These are phyloP conservation scores for Rhinoptilus africanus DNA, from an alignment of 2,113 vertebrate species.

Conservation along the genomic window DNA sequence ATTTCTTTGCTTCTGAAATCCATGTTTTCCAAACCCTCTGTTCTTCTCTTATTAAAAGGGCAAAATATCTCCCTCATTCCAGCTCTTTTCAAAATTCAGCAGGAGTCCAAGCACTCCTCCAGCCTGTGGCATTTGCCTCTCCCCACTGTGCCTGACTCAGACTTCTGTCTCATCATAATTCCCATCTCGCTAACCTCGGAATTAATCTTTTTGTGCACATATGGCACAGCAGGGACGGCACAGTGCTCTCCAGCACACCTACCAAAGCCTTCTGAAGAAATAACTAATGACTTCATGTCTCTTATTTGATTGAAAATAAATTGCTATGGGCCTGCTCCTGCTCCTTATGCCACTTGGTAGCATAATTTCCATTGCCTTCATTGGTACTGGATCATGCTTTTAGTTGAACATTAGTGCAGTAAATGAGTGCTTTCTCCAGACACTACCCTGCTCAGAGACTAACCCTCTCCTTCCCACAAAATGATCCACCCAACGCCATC, in stretches of 20 bases:
- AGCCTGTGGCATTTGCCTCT: slow-evolving; percentile 11
- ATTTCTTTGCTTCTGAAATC: neutral
- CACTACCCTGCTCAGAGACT: neutral
- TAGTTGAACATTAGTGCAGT: neutral
- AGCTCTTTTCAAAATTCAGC: slow-evolving; percentile 18
- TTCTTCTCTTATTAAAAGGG: neutral
- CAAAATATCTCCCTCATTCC: neutral
- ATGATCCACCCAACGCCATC: neutral
- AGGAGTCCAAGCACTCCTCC: neutral
- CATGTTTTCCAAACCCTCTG: neutral
- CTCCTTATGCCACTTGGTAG: neutral
- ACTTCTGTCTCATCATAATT: slow-evolving; percentile 30
- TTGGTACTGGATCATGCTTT: neutral
- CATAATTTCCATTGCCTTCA: neutral
- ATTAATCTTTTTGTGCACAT: slow-evolving; percentile 52
- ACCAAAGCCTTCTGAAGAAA: slow-evolving; percentile 29
- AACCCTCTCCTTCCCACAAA: neutral
- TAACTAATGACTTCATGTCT: slow-evolving; percentile 25
- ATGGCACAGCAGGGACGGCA: neutral
- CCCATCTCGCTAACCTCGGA: slow-evolving; percentile 28
- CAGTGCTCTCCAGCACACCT: neutral
- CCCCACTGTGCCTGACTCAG: slow-evolving; percentile 42
- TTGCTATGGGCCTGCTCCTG: neutral
- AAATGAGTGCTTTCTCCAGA: neutral
- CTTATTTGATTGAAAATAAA: slow-evolving; percentile 41